Base-by-base conservation (phyloP, 2,888 invertebrate species). In the Lymantria dispar region DNA sequence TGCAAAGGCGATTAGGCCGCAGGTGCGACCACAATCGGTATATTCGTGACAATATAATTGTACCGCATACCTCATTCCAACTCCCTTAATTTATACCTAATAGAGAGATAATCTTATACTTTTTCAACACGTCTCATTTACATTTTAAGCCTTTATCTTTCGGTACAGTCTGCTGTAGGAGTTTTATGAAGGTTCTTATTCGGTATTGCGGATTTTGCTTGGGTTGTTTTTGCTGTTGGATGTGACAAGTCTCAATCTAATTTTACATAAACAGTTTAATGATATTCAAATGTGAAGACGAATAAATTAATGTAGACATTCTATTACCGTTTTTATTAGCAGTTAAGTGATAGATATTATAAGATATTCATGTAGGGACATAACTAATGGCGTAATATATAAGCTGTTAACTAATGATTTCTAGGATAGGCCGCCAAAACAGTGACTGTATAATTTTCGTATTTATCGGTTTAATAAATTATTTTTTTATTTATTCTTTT, bases 21-120 rank as follows among this genome's bases (percentile, higher is more conserved):
- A 72, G 71, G 72, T 75, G 70, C 71, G 68, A 62, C 60, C 66
- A 62, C 68, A 68, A 64, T 67, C 65, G 61, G 48, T 52, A 62
- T 78, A 78, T 83, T 88, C 88, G 87, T 89, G 89, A 90, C 89
- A 88, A 86, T 87, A 88, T 90, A 90, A 90, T 90, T 90, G 87
- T 87, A 79, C 80, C 76, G 84, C 85, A 84, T 83, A 78, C 83
- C 82, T 83, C 85, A 85, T 83, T 83, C 82, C 76, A 54, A 70
- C 72, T 74, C 74, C 84, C 83, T 87, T 87, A 86, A 89, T 88
- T 89, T 88, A 89, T 87, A 87, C 88, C 85, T 89, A 89, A 88
- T 89, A 85, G 86, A 76, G 76, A 87, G 87, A 89, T 89, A 82
- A 89, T 88, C 87, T 83, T 74, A 77, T 77, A 81, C 82, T 86